A percentile compares a stretch with the other conserved stretches of the same genome.
phyloP scores from a whole-genome alignment of 2,888 invertebrate species.

The Chrysina gloriosa region DNA sequence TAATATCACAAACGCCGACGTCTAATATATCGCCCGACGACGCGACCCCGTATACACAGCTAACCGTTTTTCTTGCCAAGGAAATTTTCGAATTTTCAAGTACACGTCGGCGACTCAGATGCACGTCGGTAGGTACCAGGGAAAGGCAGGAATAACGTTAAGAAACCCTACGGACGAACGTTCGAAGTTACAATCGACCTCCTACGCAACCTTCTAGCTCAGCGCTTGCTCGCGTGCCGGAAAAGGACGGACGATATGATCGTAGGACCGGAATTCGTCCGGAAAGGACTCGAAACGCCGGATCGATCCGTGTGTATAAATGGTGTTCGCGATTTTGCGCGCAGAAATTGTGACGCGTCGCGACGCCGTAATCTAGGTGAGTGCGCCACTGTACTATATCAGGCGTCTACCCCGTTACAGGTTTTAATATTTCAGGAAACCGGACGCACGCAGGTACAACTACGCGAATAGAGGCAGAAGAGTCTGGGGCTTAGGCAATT shows the following conservation, averaged over 20 bases:
- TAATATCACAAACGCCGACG: constrained; percentile 22
- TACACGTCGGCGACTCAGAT: constrained; percentile 1
- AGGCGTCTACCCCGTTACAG: neutral
- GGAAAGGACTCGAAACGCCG: constrained; percentile 14
- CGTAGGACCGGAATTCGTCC: neutral
- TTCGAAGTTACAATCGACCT: neutral
- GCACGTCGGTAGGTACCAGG: neutral
- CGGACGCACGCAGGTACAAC: too few relatives aligned
- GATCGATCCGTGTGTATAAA: constrained; percentile 26
- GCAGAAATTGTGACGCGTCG: neutral
- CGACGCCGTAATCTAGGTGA: constrained; percentile 30
- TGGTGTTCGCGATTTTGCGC: constrained; percentile 27
- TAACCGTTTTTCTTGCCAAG: neutral
- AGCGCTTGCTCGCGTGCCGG: neutral
- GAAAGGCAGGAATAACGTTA: constrained; percentile 14
- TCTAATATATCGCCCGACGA: neutral
- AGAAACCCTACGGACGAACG: neutral
- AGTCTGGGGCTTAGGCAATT: too few relatives aligned
- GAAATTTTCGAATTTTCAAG: neutral
- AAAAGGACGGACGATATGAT: neutral
- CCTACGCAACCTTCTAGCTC: neutral
- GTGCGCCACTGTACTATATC: constrained; percentile 26
- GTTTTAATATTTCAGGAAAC: constrained; percentile 4
- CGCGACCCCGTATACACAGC: neutral
- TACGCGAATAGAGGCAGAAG: too few relatives aligned